These are phyloP conservation scores for Spodoptera frugiperda DNA, from an alignment of 1,140 invertebrate species.

Conservation along the genomic window DNA sequence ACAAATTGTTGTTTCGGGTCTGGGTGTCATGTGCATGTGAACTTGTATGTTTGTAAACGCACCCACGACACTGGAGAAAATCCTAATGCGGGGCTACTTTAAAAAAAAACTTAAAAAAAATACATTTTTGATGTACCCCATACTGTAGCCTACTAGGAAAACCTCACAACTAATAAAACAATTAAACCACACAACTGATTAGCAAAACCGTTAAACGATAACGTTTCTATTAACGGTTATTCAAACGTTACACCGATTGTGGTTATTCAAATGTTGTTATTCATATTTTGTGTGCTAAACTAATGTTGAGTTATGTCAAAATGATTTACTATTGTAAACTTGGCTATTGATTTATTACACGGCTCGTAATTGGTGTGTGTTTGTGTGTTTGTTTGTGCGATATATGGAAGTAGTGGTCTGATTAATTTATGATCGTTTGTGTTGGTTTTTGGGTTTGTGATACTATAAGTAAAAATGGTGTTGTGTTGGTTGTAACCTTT, in stretches of 20 bases:
- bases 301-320: conserved; percentile 13
- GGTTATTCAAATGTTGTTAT: conserved; percentile 20
- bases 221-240: conserved; percentile 14
- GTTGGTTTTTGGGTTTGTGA: no score
- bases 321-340: conserved; percentile 26
- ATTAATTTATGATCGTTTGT: not conserved
- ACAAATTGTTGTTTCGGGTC: no score
- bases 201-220: conserved; percentile 20
- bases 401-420: not conserved
- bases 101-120: no score
- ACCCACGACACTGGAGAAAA: no score
- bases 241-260: not conserved
- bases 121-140: no score
- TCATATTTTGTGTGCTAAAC: conserved; percentile 5
- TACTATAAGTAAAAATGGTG: no score
- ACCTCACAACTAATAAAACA: no score
- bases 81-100: no score
- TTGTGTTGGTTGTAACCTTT: no score
- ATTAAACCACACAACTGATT: not conserved
- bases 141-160: no score
- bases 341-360: not conserved
- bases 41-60: no score
- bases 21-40: no score
- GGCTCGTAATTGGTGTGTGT: not conserved
- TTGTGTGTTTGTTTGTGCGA: not conserved